Evolutionary conservation across 2,888 invertebrate species (phyloP).

Genomic region (Noctua pronuba): DNA sequence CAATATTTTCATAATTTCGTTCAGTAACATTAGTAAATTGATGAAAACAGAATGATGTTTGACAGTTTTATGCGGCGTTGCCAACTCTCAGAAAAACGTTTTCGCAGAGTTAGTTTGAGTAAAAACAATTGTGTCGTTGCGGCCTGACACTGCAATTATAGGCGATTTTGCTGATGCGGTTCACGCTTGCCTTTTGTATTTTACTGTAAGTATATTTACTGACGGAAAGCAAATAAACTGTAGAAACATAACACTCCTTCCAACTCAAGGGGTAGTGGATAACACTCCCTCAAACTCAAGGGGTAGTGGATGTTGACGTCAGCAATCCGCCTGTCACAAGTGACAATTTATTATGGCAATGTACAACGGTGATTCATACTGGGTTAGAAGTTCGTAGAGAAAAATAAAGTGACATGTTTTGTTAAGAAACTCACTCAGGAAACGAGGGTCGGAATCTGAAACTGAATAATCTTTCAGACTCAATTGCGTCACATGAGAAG

Average conservation of each 20-base stretch:
- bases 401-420: not conserved
- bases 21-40: not conserved
- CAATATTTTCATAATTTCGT: too few species aligned
- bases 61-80: not conserved
- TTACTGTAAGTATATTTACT: not conserved
- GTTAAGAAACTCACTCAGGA: not conserved
- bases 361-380: conserved; percentile 4
- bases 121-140: not conserved
- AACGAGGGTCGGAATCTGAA: not conserved
- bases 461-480: not conserved
- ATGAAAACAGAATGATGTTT: not conserved
- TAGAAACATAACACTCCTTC: conserved; percentile 16
- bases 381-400: not conserved
- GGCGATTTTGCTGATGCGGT: not conserved
- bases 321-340: conserved; percentile 18
- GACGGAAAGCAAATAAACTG: conserved; percentile 7
- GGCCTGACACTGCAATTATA: not conserved
- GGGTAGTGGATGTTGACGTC: conserved; percentile 37
- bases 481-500: not conserved
- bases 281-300: conserved; percentile 7
- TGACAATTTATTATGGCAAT: conserved; percentile 18
- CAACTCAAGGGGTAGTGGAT: conserved; percentile 1
- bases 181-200: not conserved
- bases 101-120: not conserved
- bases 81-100: not conserved